Evolutionary conservation across 2,888 invertebrate species (phyloP).

Genomic region (Dicyrtoma fusca): DNA sequence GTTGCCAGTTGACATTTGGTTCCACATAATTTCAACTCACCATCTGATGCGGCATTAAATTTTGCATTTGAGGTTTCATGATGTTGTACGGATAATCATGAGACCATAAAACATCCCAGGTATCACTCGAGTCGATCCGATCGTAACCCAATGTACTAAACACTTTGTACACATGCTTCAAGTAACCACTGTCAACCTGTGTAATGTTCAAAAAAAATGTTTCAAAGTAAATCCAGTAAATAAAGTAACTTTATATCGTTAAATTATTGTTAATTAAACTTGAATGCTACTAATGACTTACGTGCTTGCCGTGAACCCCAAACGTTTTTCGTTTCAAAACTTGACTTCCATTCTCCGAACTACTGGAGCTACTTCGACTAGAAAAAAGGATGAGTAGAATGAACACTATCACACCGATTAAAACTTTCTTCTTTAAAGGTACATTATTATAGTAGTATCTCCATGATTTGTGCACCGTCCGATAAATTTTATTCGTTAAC

Average conservation of each 20-base stretch:
- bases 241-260: conserved; percentile 13
- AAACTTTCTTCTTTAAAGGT: neutral
- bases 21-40: conserved; percentile 57
- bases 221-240: neutral
- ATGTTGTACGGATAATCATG: conserved; percentile 86
- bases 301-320: conserved; percentile 56
- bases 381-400: conserved; percentile 15
- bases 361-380: conserved; percentile 13
- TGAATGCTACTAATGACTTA: conserved; percentile 38
- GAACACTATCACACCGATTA: conserved; percentile 1
- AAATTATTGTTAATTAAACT: conserved; percentile 5
- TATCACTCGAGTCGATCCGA: conserved; percentile 63
- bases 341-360: conserved; percentile 12
- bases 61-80: conserved; percentile 64
- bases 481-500: conserved; percentile 10
- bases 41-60: conserved; percentile 72
- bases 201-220: conserved; percentile 17
- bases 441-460: conserved; percentile 15
- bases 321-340: conserved; percentile 42
- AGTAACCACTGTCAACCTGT: conserved; percentile 68
- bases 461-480: conserved; percentile 14
- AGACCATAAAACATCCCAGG: conserved; percentile 91
- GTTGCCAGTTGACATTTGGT: no score
- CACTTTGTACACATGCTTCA: conserved; percentile 80
- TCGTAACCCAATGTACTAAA: conserved; percentile 76